Conservation (phyloP, 2,113 vertebrate species). For the Oncorhynchus nerka region DNA sequence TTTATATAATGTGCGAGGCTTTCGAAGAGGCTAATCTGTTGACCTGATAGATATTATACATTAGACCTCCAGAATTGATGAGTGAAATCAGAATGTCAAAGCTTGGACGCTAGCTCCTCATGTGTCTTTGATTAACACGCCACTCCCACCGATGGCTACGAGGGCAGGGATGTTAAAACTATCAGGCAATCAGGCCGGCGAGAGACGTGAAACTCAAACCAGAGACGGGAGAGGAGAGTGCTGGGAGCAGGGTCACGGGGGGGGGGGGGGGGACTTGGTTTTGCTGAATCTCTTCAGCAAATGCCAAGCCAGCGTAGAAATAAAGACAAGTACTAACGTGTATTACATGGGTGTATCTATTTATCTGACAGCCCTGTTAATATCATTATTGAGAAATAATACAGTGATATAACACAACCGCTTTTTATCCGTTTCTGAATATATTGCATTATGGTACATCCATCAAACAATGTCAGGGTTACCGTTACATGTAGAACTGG, state of each 20-base stretch:
- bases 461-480: slow-evolving; percentile 35
- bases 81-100: slow-evolving; percentile 74
- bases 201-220: slow-evolving; percentile 75
- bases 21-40: slow-evolving; percentile 55
- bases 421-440: slow-evolving; percentile 47
- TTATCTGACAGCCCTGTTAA: slow-evolving; percentile 41
- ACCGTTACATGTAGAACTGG: not conserved
- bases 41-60: slow-evolving; percentile 65
- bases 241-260: slow-evolving; percentile 53
- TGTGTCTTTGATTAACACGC: slow-evolving; percentile 77
- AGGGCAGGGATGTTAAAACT: slow-evolving; percentile 70
- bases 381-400: slow-evolving; percentile 43
- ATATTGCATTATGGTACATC: slow-evolving; percentile 38
- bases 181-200: slow-evolving; percentile 74
- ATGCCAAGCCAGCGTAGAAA: slow-evolving; percentile 55
- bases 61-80: slow-evolving; percentile 67
- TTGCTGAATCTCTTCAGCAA: slow-evolving; percentile 58
- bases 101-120: slow-evolving; percentile 65
- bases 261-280: slow-evolving; percentile 32
- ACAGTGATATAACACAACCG: slow-evolving; percentile 46
- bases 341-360: slow-evolving; percentile 41
- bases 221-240: slow-evolving; percentile 49
- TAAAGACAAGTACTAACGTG: slow-evolving; percentile 30
- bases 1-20: slow-evolving; percentile 49
- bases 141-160: slow-evolving; percentile 59